Evolutionary conservation across 2,113 vertebrate genomes (phyloP), one percentile per base, ranked within the genome.

Genomic region (Tapirus terrestris): DNA sequence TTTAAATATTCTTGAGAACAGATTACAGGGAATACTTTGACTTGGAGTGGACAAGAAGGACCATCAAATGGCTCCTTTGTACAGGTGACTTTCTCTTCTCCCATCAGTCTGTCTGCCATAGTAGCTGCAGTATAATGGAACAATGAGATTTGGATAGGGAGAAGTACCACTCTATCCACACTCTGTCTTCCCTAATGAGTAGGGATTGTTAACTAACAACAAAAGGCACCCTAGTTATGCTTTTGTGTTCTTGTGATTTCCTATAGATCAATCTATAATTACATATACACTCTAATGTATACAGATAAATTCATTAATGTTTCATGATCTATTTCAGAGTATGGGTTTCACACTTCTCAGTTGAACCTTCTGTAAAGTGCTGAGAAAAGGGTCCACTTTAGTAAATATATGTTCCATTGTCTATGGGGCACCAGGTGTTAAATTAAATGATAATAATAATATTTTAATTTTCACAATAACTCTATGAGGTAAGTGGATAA

Each of bases 401-500:
- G 31, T 61, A 94, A 83, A 86, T 60, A 87, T 13, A 58, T 82
- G 9, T 43, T 97, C 36, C 2, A 45, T 31, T 14, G 27, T 73
- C 31, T 90, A 51, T 9, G 86, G 7, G 23, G 25, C 9, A 76
- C 9, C 3, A 77, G 36, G 1, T 65, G 23, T 61, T 95, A 80
- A 70, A 31, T 76, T 81, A 95, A 86, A 72, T 70, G 56, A 58
- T 72, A 48, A 10, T 70, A 75, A 10, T 93, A 68, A 87, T 48
- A 79, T 84, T 83, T 95, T 70, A 93, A 76, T 80, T 23, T n/a
- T 97, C 36, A 94, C 31, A 68, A 31, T 92, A 94, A 68, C 5
- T 45, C 14, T 93, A 75, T 65, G 7, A 96, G 36, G n/a, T 81
- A 92, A 76, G 58, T 60, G 20, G n/a, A 53, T 81, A 79, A 77